These are phyloP conservation scores for Bettongia penicillata DNA, from an alignment of 2,113 vertebrate species.

Conservation along the genomic window DNA sequence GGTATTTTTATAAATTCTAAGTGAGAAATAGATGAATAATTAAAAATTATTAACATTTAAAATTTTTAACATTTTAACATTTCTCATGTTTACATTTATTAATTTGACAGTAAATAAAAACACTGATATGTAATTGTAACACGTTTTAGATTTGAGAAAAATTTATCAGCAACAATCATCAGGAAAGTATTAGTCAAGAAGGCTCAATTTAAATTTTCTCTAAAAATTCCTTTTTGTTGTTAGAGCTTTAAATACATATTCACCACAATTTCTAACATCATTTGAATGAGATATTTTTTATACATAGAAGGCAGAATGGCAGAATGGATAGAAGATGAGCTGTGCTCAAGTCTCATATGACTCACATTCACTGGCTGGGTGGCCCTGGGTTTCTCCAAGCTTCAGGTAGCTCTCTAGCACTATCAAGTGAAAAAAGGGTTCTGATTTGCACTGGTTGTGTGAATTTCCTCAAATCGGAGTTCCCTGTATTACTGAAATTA, in stretches of 20 bases:
- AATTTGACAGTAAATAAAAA: conserved; percentile 25
- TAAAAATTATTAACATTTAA: not conserved
- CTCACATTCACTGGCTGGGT: not conserved
- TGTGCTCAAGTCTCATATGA: not conserved
- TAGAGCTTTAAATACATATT: not conserved
- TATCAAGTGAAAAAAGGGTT: not conserved
- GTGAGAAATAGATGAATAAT: not conserved
- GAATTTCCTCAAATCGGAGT: not conserved
- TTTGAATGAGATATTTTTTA: not conserved
- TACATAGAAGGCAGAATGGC: not conserved
- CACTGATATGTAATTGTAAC: not conserved
- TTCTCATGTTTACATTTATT: conserved; percentile 32
- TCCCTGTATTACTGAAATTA: not conserved
- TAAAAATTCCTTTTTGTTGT: not conserved
- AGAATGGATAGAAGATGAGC: not conserved
- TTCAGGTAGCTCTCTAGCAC: not conserved
- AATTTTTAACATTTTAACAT: not conserved
- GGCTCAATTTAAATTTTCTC: not conserved
- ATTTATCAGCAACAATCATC: not conserved
- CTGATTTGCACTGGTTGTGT: not conserved
- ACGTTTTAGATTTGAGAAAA: not conserved
- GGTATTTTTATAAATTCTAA: conserved; percentile 28
- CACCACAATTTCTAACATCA: not conserved
- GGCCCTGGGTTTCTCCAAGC: not conserved
- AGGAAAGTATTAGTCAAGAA: not conserved